These are phyloP conservation scores for Macaca nemestrina DNA, from an alignment of 2,113 vertebrate genomes.

Conservation along the genomic window DNA sequence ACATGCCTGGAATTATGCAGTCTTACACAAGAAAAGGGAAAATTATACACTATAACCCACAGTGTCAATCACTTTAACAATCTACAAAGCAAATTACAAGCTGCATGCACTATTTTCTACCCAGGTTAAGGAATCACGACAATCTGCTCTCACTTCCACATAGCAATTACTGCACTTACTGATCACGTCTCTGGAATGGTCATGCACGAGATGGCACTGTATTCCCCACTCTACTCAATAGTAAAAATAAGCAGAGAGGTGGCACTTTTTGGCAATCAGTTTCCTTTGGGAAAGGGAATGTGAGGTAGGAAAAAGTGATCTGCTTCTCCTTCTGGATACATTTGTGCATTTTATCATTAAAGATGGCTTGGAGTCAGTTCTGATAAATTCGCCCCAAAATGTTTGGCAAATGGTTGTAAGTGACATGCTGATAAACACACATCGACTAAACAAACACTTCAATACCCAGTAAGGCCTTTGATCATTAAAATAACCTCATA, in stretches of 20 bases:
- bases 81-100: neutral
- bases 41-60: constrained; percentile 10
- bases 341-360: neutral
- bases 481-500: neutral
- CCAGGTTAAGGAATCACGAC: neutral
- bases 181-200: neutral
- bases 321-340: neutral
- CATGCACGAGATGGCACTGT: neutral
- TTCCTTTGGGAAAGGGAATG: neutral
- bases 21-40: neutral
- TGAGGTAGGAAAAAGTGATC: neutral
- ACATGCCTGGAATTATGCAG: neutral
- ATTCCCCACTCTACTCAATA: neutral
- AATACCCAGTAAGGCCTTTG: neutral
- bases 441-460: neutral
- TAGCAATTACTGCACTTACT: neutral
- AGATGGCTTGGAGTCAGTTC: neutral
- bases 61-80: constrained; percentile 16
- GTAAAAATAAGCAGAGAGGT: neutral
- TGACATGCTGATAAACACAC: neutral
- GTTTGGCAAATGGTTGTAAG: neutral
- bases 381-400: neutral
- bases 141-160: neutral
- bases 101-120: neutral
- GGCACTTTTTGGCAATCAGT: neutral